Evolutionary conservation across 2,888 invertebrate genomes (phyloP).

Genomic region (Acleris emargana): DNA sequence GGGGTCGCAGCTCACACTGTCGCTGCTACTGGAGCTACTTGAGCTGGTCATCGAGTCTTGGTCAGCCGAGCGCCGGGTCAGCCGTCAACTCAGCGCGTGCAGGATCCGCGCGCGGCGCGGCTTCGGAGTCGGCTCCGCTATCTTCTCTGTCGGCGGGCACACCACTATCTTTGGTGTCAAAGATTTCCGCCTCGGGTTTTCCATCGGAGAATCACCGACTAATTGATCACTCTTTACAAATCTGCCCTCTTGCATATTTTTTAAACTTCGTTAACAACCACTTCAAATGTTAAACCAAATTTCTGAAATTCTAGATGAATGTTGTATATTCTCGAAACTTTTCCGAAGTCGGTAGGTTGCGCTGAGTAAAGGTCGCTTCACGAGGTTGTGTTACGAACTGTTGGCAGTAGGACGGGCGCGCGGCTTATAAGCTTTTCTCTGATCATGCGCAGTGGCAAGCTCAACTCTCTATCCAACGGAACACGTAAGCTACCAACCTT

Average conservation of each 20-base stretch:
- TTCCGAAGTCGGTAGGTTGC: constrained; percentile 53
- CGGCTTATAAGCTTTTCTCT: constrained; percentile 58
- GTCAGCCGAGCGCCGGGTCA: constrained; percentile 81
- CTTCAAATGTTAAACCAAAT: constrained; percentile 46
- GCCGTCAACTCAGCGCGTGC: constrained; percentile 85
- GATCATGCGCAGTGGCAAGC: constrained; percentile 62
- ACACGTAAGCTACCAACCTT: constrained; percentile 48
- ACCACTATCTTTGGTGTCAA: constrained; percentile 76
- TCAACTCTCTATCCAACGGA: constrained; percentile 49
- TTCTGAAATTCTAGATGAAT: constrained; percentile 42
- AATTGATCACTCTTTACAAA: constrained; percentile 67
- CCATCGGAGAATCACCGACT: constrained; percentile 60
- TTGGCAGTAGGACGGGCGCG: constrained; percentile 46
- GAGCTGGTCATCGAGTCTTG: constrained; percentile 72
- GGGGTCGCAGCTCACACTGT: constrained; percentile 69
- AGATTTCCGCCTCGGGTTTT: constrained; percentile 61
- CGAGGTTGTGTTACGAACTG: constrained; percentile 63
- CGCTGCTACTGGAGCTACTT: constrained; percentile 77
- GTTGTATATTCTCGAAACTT: constrained; percentile 61
- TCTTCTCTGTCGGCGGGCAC: constrained; percentile 78
- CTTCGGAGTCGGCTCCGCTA: constrained; percentile 82
- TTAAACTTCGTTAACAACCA: constrained; percentile 63
- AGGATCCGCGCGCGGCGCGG: constrained; percentile 86
- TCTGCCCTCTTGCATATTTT: constrained; percentile 67
- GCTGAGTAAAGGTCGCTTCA: constrained; percentile 55